These are phyloP conservation scores for Venustaconcha ellipsiformis DNA, from an alignment of 1,140 invertebrate species.

Conservation along the genomic window DNA sequence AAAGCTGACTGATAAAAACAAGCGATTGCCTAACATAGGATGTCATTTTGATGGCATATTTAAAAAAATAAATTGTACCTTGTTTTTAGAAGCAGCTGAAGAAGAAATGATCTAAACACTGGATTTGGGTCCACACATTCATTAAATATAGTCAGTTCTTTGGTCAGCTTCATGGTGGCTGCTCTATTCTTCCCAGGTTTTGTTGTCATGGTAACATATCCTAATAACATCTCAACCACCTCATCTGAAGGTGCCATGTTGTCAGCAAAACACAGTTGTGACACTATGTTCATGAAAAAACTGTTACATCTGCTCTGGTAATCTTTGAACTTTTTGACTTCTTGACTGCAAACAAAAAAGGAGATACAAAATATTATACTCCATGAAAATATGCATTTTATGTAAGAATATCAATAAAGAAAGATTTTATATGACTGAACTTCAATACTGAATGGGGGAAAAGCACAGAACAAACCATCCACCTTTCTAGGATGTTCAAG, in stretches of 20 bases:
- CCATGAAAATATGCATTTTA: background rate
- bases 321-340: slow-evolving; percentile 16
- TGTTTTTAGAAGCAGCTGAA: slow-evolving; percentile 50
- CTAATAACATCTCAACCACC: slow-evolving; percentile 49
- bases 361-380: background rate
- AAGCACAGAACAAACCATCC: too few species aligned
- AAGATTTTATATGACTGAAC: background rate
- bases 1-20: too few species aligned
- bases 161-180: slow-evolving; percentile 27
- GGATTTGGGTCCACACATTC: slow-evolving; percentile 57
- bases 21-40: too few species aligned
- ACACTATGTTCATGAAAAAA: slow-evolving; percentile 57
- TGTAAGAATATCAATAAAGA: background rate
- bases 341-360: slow-evolving; percentile 12
- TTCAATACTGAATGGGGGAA: background rate
- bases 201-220: slow-evolving; percentile 40
- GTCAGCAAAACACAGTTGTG: slow-evolving; percentile 56
- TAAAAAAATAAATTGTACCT: slow-evolving; percentile 28
- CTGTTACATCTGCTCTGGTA: slow-evolving; percentile 45
- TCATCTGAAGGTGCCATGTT: slow-evolving; percentile 45
- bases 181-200: slow-evolving; percentile 7
- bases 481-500: too few species aligned
- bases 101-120: slow-evolving; percentile 55
- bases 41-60: too few species aligned
- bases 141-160: slow-evolving; percentile 49